Conservation (phyloP, 2,797 vertebrate species). For the Pangasius krempfi region DNA sequence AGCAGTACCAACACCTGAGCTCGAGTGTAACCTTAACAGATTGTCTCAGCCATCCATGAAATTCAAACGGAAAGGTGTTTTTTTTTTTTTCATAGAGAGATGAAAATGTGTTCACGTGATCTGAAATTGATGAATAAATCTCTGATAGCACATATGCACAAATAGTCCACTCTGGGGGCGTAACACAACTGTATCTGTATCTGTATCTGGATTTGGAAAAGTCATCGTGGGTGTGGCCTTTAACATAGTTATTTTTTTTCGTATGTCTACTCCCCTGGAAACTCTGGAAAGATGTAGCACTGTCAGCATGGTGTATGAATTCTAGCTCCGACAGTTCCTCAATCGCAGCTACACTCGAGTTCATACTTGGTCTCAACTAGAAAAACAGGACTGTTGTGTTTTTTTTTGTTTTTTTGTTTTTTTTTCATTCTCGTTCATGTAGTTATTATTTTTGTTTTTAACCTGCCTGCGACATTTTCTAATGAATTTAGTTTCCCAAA, state of each 20-base stretch:
- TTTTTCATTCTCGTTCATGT: neutral
- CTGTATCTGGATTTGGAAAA: neutral
- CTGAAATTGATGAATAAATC: conserved; percentile 37
- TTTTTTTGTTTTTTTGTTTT: neutral
- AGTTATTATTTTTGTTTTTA: neutral
- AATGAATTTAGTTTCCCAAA: neutral
- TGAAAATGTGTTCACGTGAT: conserved; percentile 64
- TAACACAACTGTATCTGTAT: neutral
- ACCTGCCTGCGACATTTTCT: neutral
- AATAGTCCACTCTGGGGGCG: neutral
- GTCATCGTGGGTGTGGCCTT: neutral
- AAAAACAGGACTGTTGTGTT: neutral
- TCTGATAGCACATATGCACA: neutral
- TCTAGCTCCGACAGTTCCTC: neutral
- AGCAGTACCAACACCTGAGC: conserved; percentile 39
- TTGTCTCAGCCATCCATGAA: conserved; percentile 66
- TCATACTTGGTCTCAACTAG: neutral
- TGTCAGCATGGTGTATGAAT: neutral
- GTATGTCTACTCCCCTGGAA: neutral
- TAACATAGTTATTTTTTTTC: neutral
- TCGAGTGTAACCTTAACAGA: conserved; percentile 44
- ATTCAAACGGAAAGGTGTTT: conserved; percentile 69
- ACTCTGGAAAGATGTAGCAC: neutral
- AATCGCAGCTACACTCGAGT: neutral
- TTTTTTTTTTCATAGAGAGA: conserved; percentile 52